Evolutionary conservation across 2,888 invertebrate genomes (phyloP), one percentile per base, ranked within the genome.

Genomic region (Drosophila mercatorum): DNA sequence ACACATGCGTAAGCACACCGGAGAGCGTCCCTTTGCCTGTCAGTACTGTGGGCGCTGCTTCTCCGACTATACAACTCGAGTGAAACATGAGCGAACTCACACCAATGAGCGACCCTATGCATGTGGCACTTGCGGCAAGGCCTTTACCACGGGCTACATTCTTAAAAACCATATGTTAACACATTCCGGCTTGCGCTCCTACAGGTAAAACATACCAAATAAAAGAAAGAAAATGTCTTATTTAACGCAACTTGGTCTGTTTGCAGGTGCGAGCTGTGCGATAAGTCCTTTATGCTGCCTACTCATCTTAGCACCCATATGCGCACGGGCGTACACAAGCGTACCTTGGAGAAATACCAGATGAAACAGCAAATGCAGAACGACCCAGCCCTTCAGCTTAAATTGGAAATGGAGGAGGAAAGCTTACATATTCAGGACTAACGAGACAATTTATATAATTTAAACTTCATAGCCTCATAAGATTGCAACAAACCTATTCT

Each of bases 21-120:
- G 86, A n/a, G 86, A 88, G 53, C 81, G 88, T 8, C 86, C 86
- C 0, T 88, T 88, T 43, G 88, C 86, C 11, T 86, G 86, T 22
- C 88, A 83, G n/a, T 89, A 80, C 61, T 86, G 86, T 52, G 88
- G 86, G 10, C 86, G 86, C 6, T 83, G 90, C 47, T 86, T 86
- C 52, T 83, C 90, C 34, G 84, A 84, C 56, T 84, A 84, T 17
- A 84, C 88, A 36, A 84, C 84, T 10, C 72, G 89, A 0, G 84
- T 84, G 0, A 89, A 89, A 56, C 86, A 86, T 17, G 86, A 86
- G 40, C 78, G 90, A 10, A 91, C 90, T 22, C 90, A 90, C 51
- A 90, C 90, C 12, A 91, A 90, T 47, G 91, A 91, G 43, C 80
- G 91, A 2, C 90, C 90, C 10, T 90, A 91, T 36, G 82, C 68